These are phyloP conservation scores for Eumeta japonica DNA, from an alignment of 1,140 invertebrate species.

Conservation along the genomic window DNA sequence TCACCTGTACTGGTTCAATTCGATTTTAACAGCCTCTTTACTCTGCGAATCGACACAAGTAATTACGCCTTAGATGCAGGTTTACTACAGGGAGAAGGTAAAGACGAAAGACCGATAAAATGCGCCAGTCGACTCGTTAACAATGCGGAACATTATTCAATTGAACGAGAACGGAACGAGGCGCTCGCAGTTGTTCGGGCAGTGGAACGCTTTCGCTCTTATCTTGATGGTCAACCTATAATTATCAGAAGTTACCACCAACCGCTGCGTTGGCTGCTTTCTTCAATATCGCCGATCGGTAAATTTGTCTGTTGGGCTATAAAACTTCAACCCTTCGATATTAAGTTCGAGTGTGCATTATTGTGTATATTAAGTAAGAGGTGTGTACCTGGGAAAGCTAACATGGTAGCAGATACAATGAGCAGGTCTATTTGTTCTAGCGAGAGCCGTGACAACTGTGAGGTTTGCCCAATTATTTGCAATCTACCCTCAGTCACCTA, in stretches of 20 bases:
- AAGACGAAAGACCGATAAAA: too few species aligned
- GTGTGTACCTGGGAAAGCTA: too few species aligned
- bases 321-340: slow-evolving; percentile 32
- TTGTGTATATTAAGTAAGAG: too few species aligned
- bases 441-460: slow-evolving; percentile 4
- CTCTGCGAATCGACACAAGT: slow-evolving; percentile 20
- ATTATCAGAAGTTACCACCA: slow-evolving; percentile 37
- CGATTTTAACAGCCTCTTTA: slow-evolving; percentile 11
- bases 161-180: slow-evolving; percentile 33
- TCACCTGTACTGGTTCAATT: slow-evolving; percentile 14
- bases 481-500: slow-evolving; percentile 6
- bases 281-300: slow-evolving; percentile 33
- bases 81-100: too few species aligned
- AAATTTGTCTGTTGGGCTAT: slow-evolving; percentile 40
- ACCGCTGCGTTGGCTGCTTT: slow-evolving; percentile 46
- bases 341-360: slow-evolving; percentile 12
- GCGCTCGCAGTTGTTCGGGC: slow-evolving; percentile 40
- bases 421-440: slow-evolving; percentile 4
- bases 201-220: slow-evolving; percentile 33
- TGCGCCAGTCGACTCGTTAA: too few species aligned
- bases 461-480: slow-evolving; percentile 4
- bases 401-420: slow-evolving; percentile 13
- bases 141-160: slow-evolving; percentile 28
- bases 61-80: slow-evolving; percentile 26
- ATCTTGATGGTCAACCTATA: slow-evolving; percentile 24